Conservation (phyloP, 2,113 vertebrate species). For the Varanus komodoensis region DNA sequence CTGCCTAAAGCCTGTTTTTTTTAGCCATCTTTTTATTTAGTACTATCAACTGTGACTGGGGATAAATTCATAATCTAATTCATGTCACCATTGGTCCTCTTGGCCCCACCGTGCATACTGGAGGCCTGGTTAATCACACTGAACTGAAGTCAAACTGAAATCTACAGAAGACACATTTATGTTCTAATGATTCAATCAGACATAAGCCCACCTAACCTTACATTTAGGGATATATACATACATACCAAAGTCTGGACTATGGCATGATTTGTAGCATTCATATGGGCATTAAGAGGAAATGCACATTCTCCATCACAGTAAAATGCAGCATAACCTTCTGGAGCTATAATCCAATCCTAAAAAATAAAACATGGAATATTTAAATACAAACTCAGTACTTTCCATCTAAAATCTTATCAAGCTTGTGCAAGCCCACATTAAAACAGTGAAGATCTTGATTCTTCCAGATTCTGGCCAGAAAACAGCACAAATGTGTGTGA, state of each 20-base stretch:
- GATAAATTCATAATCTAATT: not conserved
- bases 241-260: slow-evolving; percentile 98
- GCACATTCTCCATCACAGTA: slow-evolving; percentile 99
- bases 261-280: slow-evolving; percentile 99
- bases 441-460: not conserved
- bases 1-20: not conserved
- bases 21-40: not conserved
- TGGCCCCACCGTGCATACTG: not conserved
- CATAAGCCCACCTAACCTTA: not conserved
- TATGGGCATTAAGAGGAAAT: slow-evolving; percentile 98
- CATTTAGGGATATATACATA: not conserved
- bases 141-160: not conserved
- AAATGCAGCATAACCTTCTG: slow-evolving; percentile 96
- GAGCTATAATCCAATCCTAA: slow-evolving; percentile 99
- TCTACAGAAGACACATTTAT: not conserved
- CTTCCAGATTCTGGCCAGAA: not conserved
- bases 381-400: not conserved
- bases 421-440: not conserved
- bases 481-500: not conserved
- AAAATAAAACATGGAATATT: slow-evolving; percentile 31
- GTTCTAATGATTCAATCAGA: not conserved
- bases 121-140: not conserved
- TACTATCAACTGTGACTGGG: not conserved
- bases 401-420: not conserved
- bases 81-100: not conserved